These are phyloP conservation scores for Anguilla obscura DNA, from an alignment of 2,797 vertebrate genomes.

Conservation along the genomic window DNA sequence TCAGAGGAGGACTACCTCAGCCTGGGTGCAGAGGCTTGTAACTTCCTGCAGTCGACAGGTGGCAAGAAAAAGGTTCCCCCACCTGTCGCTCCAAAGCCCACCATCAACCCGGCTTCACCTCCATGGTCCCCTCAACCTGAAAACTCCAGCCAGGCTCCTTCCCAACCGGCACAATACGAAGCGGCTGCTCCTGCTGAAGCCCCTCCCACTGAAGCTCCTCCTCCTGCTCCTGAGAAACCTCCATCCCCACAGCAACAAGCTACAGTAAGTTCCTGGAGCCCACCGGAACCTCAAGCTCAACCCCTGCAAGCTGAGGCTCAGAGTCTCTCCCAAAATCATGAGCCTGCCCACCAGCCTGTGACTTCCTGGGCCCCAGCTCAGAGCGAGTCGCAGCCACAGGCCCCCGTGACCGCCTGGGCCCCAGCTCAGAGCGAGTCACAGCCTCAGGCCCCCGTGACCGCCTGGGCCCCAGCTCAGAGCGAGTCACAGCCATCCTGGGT, in stretches of 20 bases:
- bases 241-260: constrained; percentile 56
- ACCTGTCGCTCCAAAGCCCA: constrained; percentile 93
- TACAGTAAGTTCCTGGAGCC: constrained; percentile 53
- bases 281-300: constrained; percentile 65
- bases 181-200: constrained; percentile 66
- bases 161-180: constrained; percentile 76
- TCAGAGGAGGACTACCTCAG: constrained; percentile 99
- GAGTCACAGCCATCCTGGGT: constrained; percentile 56
- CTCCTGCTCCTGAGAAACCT: constrained; percentile 45
- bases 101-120: constrained; percentile 79
- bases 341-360: constrained; percentile 26
- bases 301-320: constrained; percentile 58
- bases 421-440: constrained; percentile 62
- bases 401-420: constrained; percentile 56
- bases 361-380: constrained; percentile 42
- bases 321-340: constrained; percentile 59
- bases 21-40: constrained; percentile 96
- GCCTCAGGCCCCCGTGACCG: constrained; percentile 59
- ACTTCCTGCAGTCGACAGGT: constrained; percentile 87
- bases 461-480: constrained; percentile 61
- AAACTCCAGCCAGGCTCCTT: constrained; percentile 72
- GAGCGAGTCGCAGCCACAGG: constrained; percentile 56
- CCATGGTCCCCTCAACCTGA: constrained; percentile 81
- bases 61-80: constrained; percentile 90
- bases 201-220: constrained; percentile 50